Percentiles rank a stretch among this genome's conserved stretches.
phyloP scores from a whole-genome alignment of 2,113 vertebrate genomes.

The Anoplopoma fimbria region DNA sequence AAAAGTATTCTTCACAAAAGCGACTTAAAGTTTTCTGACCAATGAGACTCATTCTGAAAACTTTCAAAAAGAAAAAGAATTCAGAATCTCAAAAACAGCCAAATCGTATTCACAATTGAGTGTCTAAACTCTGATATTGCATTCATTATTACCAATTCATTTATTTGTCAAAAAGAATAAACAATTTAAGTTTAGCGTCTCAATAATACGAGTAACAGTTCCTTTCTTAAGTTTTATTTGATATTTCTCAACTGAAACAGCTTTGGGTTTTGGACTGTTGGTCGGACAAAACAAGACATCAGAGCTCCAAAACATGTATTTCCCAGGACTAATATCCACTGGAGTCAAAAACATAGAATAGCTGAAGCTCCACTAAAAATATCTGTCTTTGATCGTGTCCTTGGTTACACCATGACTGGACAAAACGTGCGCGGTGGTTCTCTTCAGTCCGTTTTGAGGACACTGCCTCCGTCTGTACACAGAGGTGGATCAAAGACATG shows the following conservation, averaged over 20 bases:
- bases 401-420: not conserved
- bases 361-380: not conserved
- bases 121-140: too few species aligned
- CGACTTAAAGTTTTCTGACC: too few species aligned
- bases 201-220: not conserved
- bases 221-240: not conserved
- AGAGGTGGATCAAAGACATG: slow-evolving; percentile 13
- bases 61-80: too few species aligned
- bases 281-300: not conserved
- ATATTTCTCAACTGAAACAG: not conserved
- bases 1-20: too few species aligned
- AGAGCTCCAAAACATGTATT: not conserved
- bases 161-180: not conserved
- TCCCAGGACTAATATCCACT: not conserved
- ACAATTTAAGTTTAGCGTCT: not conserved
- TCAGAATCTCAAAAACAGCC: not conserved
- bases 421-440: not conserved
- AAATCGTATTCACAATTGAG: too few species aligned
- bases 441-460: not conserved
- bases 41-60: not conserved
- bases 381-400: not conserved
- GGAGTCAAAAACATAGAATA: not conserved
- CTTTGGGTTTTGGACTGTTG: not conserved
- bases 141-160: too few species aligned
- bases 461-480: not conserved